phyloP scores from a whole-genome alignment of 2,888 invertebrate species.

The Hecatera dysodea region DNA sequence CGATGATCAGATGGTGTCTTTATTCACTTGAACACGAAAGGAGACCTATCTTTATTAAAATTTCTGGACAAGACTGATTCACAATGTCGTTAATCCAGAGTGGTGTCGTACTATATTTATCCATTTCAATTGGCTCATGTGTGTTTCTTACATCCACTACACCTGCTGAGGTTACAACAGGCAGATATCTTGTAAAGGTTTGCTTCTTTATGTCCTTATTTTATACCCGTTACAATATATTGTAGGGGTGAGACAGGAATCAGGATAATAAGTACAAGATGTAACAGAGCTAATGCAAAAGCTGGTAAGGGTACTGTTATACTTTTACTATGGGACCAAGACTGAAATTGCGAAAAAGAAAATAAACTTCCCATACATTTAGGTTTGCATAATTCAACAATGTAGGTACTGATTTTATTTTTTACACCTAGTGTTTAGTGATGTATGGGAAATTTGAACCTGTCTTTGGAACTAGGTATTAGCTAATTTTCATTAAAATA shows the following conservation, averaged over 20 bases:
- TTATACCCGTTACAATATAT: background rate
- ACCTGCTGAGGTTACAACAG: background rate
- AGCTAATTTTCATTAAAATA: too few species aligned
- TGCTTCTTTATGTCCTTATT: background rate
- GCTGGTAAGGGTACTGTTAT: too few species aligned
- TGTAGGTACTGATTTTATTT: too few species aligned
- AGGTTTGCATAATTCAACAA: too few species aligned
- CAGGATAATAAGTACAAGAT: background rate
- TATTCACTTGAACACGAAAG: background rate
- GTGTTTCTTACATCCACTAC: background rate
- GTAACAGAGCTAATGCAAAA: too few species aligned
- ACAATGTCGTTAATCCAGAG: slow-evolving; percentile 33
- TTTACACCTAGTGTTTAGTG: too few species aligned
- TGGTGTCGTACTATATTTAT: background rate
- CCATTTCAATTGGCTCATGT: slow-evolving; percentile 1
- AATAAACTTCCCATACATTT: too few species aligned
- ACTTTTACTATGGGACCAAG: too few species aligned
- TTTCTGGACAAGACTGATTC: background rate
- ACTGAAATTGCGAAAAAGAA: too few species aligned
- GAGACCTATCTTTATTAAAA: background rate
- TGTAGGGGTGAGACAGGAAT: background rate
- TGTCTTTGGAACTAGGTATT: background rate
- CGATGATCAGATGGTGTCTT: background rate
- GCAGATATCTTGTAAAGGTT: slow-evolving; percentile 15
- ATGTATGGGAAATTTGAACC: too few species aligned